Evolutionary conservation across 2,113 vertebrate species (phyloP).

Genomic region (Periophthalmus modestus): DNA sequence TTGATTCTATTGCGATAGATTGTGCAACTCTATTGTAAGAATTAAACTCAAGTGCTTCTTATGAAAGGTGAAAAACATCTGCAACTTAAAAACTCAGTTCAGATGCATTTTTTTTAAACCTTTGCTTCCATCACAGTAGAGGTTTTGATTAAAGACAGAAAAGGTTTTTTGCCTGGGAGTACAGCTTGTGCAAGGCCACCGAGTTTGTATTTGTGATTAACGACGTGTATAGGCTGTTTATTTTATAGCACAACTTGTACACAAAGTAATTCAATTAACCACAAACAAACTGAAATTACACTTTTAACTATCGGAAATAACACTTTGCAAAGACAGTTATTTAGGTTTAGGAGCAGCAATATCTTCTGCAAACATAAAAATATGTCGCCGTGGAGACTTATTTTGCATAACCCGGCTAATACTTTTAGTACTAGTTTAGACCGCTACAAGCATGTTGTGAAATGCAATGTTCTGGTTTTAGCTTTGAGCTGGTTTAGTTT

Average conservation of each 20-base stretch:
- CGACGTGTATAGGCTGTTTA: not conserved
- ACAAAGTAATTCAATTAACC: too few species aligned
- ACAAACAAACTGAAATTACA: too few species aligned
- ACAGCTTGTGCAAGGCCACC: slow-evolving; percentile 2
- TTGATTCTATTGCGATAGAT: too few species aligned
- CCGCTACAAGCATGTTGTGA: too few species aligned
- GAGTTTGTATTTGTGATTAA: slow-evolving; percentile 14
- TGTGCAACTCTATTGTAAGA: too few species aligned
- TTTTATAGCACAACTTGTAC: too few species aligned
- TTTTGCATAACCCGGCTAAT: not conserved
- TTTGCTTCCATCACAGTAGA: not conserved
- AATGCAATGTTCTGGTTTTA: too few species aligned
- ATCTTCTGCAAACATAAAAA: not conserved
- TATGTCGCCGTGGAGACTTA: not conserved
- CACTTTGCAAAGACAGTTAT: not conserved
- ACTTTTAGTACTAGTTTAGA: too few species aligned
- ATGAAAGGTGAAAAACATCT: too few species aligned
- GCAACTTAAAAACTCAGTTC: too few species aligned
- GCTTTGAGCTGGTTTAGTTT: too few species aligned
- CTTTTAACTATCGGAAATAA: not conserved
- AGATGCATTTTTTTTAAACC: not conserved
- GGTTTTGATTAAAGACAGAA: not conserved
- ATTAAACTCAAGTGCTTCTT: too few species aligned
- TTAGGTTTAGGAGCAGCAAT: not conserved
- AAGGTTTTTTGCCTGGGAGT: not conserved